A percentile compares a stretch with the other conserved stretches of the same genome.
Evolutionary conservation across 2,888 invertebrate genomes (phyloP).

Genomic region (Melanostoma mellinum): DNA sequence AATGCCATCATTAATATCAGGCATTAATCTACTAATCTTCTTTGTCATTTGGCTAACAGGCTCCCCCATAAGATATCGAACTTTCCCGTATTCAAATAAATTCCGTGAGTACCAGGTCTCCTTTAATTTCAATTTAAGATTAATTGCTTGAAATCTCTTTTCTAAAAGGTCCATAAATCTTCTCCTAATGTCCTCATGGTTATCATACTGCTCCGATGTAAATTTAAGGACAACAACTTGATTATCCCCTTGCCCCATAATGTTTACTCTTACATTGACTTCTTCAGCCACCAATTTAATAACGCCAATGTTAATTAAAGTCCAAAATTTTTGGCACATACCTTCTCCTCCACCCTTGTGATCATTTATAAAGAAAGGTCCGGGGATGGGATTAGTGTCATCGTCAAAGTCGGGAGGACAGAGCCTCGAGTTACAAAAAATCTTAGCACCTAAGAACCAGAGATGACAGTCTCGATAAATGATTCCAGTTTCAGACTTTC

Average conservation of each 20-base stretch:
- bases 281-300: neutral
- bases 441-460: too few species aligned
- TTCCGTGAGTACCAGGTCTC: neutral
- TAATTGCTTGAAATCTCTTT: neutral
- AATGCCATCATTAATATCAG: neutral
- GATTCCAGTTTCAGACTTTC: too few species aligned
- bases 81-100: neutral
- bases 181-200: too few species aligned
- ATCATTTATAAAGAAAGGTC: neutral
- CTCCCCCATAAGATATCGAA: too few species aligned
- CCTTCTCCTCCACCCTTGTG: conserved; percentile 4
- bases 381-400: neutral
- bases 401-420: too few species aligned
- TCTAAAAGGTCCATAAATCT: too few species aligned
- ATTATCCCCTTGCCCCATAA: neutral
- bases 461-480: too few species aligned
- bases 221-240: neutral
- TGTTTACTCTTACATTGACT: too few species aligned
- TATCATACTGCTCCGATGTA: neutral
- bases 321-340: conserved; percentile 12
- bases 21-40: conserved; percentile 1
- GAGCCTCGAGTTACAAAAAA: too few species aligned
- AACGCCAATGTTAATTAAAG: neutral
- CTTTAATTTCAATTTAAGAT: neutral
- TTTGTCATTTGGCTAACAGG: neutral